Percentiles rank a stretch among this genome's conserved stretches.
phyloP scores from a whole-genome alignment of 2,113 vertebrate species.

The Burhinus bistriatus region DNA sequence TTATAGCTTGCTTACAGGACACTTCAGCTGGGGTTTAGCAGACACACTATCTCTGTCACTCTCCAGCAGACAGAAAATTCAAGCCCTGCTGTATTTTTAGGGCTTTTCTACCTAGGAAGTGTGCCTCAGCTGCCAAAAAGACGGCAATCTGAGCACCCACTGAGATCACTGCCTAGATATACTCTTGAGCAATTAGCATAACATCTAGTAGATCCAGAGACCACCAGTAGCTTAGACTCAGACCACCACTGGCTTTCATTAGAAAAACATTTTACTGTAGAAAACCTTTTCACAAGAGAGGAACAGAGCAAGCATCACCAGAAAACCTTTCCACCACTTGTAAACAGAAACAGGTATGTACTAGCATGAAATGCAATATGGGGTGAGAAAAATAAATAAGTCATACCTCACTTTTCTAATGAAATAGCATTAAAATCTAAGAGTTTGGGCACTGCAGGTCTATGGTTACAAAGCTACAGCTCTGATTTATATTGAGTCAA shows the following conservation, averaged over 20 bases:
- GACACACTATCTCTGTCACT: background rate
- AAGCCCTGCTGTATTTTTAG: constrained; percentile 55
- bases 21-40: background rate
- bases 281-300: background rate
- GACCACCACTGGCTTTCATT: background rate
- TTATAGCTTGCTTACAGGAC: background rate
- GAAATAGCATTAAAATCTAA: background rate
- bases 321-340: background rate
- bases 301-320: background rate
- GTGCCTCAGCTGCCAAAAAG: constrained; percentile 48
- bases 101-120: constrained; percentile 51
- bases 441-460: background rate
- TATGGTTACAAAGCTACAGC: background rate
- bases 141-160: constrained; percentile 21
- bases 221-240: background rate
- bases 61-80: constrained; percentile 20
- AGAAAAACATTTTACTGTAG: background rate
- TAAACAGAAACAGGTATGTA: constrained; percentile 27
- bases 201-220: background rate
- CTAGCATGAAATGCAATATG: background rate
- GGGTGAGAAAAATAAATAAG: background rate
- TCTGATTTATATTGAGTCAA: background rate
- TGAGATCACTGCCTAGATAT: constrained; percentile 63
- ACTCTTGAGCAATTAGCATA: constrained; percentile 39
- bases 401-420: background rate